Base-by-base conservation (phyloP, 1,140 invertebrate species). In the Aphaenogaster ashmeadi region DNA sequence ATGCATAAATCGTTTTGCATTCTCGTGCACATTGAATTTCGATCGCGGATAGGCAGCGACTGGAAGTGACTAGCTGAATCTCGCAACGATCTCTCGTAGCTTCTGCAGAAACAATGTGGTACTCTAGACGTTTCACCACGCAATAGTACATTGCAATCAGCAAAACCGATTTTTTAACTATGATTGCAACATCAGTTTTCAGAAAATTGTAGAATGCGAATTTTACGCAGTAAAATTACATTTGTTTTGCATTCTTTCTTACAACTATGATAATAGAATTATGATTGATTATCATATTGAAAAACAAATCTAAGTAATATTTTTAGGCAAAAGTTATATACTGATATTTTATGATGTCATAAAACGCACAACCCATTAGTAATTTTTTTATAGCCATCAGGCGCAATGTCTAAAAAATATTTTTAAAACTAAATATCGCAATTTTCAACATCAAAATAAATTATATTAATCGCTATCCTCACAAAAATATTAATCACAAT, bases 121-220 rank as follows among this genome's bases (percentile, higher is more conserved):
- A 44, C 41, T 44, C 15, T 5, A 44, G 3, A 75, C 54, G 13
- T n/a, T 9, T 78, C 15, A 41, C 8, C 21, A 44, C 41, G 27
- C 38, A 67, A 33, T 38, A 33, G 2, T 86, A 47, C 41, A 33
- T 71, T 41, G n/a, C n/a, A 41, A 50, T 81, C 33, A 81, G 78
- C 66, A 81, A 81, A 81, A 54, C 41, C 5, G 47, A 15, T 18
- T 52, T 80, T 56, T 52, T 58, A 15, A 18, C 52, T 47, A 8
- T 38, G 36, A 78, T 69, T 79, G 38, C 44, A 81, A 52, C 77
- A 87, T 58, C 54, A n/a, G 52, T 56, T 15, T 27, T 11, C 15
- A 41, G 74, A 18, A 58, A 60, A 27, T 41, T 58, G 5, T 38
- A 21, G 5, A 4, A 56, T 58, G n/a, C n/a, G n/a, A 75, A 13